Evolutionary conservation across 2,888 invertebrate genomes (phyloP), one percentile per base, ranked within the genome.

Genomic region (Ypsolopha sequella): DNA sequence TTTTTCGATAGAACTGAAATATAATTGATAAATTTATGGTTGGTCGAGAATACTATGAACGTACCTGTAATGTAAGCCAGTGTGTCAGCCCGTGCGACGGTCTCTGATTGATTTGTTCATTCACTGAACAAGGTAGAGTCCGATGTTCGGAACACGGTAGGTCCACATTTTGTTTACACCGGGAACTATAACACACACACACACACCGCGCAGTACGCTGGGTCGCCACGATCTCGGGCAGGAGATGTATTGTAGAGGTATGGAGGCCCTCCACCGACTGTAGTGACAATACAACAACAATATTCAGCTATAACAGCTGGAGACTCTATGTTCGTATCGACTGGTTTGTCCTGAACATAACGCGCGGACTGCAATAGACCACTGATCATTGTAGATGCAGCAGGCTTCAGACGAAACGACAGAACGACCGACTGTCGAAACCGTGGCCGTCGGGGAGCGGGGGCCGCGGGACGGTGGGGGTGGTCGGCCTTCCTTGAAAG

Each of bases 401-500:
- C 51, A 36, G n/a, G n/a, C n/a, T n/a, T 14, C 11, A 36, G 11
- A 36, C 7, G 13, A 13, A 36, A 48, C 24, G 46, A n/a, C 33
- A 33, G 9, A 6, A 39, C 11, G 39, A 39, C 24, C 24, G 7
- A 34, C 11, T 49, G 39, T 49, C 49, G 49, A 34, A 39, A 49
- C 35, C 1, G 1, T 39, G 48, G 36, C 24, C 38, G 48, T 36
- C 24, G 9, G 8, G n/a, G n/a, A 36, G 7, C 36, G 10, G 34
- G n/a, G 24, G 24, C 6, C 24, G 39, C 33, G 11, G n/a, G 24
- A 33, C 6, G 38, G 39, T 38, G 39, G 41, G 35, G 41, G 41
- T 50, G n/a, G 49, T 33, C 24, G 50, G 13, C 50, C 50, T 50
- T 50, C 50, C 50, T 50, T 41, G 43, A 50, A 50, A 50, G 50